These are phyloP conservation scores for Oophaga sylvatica DNA, from an alignment of 2,797 vertebrate species.

Conservation along the genomic window DNA sequence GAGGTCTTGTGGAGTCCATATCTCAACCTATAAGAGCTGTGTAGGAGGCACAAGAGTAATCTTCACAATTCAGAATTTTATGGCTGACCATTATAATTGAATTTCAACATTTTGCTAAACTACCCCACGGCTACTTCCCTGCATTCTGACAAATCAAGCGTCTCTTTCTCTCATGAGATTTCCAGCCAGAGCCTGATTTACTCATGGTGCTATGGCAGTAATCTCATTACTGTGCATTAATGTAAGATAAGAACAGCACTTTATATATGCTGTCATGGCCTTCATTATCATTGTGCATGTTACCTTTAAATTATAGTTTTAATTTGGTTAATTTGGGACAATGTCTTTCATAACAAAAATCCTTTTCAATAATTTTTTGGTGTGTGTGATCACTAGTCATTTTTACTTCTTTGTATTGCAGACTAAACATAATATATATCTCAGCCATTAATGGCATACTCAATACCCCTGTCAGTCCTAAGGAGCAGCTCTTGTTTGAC, in stretches of 20 bases:
- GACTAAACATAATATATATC: not conserved
- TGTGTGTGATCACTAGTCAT: not conserved
- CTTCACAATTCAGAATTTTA: too few relatives aligned
- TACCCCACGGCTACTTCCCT: not conserved
- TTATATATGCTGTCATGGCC: not conserved
- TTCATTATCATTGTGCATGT: not conserved
- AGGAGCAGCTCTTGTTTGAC: conserved; percentile 26
- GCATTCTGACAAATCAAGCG: not conserved
- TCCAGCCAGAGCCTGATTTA: not conserved
- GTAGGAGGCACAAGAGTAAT: too few relatives aligned
- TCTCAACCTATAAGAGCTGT: too few relatives aligned
- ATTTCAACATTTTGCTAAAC: not conserved
- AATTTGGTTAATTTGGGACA: not conserved
- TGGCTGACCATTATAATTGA: not conserved
- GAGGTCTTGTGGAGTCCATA: too few relatives aligned
- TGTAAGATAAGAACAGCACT: not conserved
- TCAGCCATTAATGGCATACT: not conserved
- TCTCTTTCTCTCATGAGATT: not conserved
- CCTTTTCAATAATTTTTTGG: not conserved
- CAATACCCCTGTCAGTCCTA: conserved; percentile 2
- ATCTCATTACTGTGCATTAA: not conserved
- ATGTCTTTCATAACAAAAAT: too few relatives aligned
- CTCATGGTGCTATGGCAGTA: not conserved
- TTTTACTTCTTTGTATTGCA: not conserved
- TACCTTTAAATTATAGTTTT: not conserved